phyloP scores from a whole-genome alignment of 2,888 invertebrate species.

The Heteromurus nitidus region DNA sequence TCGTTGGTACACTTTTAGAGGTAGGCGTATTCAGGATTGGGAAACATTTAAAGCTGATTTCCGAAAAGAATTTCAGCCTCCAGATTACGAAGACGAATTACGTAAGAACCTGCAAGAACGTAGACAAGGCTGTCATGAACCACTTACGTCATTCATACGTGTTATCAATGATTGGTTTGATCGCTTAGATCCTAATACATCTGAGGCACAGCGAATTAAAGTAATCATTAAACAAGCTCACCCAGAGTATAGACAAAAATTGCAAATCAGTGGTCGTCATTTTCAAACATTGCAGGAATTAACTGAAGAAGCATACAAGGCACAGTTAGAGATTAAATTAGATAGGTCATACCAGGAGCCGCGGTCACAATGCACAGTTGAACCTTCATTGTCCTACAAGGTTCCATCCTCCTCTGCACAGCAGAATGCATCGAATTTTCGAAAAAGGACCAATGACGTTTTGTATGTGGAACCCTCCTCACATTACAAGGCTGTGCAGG shows the following conservation, averaged over 20 bases:
- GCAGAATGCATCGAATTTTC: too few relatives aligned
- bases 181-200: slow-evolving; percentile 18
- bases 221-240: slow-evolving; percentile 22
- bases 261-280: too few relatives aligned
- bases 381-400: too few relatives aligned
- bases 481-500: too few relatives aligned
- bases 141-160: slow-evolving; percentile 50
- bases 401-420: too few relatives aligned
- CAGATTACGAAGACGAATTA: slow-evolving; percentile 45
- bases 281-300: too few relatives aligned
- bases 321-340: too few relatives aligned
- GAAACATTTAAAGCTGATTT: slow-evolving; percentile 26
- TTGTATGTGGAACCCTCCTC: too few relatives aligned
- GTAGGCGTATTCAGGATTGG: slow-evolving; percentile 20
- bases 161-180: slow-evolving; percentile 46
- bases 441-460: too few relatives aligned
- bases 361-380: too few relatives aligned
- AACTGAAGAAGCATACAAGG: too few relatives aligned
- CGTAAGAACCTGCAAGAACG: slow-evolving; percentile 49
- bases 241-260: slow-evolving; percentile 51
- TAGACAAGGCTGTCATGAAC: slow-evolving; percentile 54
- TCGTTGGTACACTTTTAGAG: slow-evolving; percentile 50
- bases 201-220: slow-evolving; percentile 16
- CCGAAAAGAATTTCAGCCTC: slow-evolving; percentile 48
- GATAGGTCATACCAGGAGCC: too few relatives aligned